phyloP scores from a whole-genome alignment of 2,113 vertebrate genomes.

The Ceyx cyanopectus region DNA sequence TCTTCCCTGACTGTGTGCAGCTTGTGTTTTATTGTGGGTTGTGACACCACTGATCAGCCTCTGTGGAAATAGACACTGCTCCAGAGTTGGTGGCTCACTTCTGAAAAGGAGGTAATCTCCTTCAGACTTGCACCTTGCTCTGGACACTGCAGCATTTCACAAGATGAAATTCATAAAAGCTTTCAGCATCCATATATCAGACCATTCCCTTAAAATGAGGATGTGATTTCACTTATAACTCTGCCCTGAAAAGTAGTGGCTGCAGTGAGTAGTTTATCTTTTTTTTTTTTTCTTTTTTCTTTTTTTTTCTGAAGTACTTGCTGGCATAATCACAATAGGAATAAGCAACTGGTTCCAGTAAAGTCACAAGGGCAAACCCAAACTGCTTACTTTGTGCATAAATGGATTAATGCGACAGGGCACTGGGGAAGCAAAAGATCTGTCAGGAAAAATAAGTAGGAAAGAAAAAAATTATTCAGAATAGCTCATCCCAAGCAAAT shows the following conservation, averaged over 20 bases:
- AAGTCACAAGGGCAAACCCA: constrained; percentile 17
- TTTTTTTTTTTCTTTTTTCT: neutral
- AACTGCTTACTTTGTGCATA: constrained; percentile 1
- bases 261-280: neutral
- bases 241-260: neutral
- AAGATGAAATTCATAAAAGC: neutral
- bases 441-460: constrained; percentile 45
- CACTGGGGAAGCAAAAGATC: neutral
- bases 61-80: neutral
- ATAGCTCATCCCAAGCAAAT: constrained; percentile 27
- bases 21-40: neutral
- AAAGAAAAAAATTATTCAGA: constrained; percentile 31
- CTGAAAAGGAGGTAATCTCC: neutral
- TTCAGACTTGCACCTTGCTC: neutral
- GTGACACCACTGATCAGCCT: neutral
- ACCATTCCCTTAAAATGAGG: neutral
- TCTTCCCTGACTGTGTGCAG: neutral
- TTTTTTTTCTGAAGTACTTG: neutral
- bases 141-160: neutral
- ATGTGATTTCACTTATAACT: neutral
- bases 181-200: neutral
- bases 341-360: constrained; percentile 24
- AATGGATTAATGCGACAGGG: constrained; percentile 1
- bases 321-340: neutral
- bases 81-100: neutral